Evolutionary conservation across 2,888 invertebrate genomes (phyloP).

Genomic region (Phyllotreta cruciferae): DNA sequence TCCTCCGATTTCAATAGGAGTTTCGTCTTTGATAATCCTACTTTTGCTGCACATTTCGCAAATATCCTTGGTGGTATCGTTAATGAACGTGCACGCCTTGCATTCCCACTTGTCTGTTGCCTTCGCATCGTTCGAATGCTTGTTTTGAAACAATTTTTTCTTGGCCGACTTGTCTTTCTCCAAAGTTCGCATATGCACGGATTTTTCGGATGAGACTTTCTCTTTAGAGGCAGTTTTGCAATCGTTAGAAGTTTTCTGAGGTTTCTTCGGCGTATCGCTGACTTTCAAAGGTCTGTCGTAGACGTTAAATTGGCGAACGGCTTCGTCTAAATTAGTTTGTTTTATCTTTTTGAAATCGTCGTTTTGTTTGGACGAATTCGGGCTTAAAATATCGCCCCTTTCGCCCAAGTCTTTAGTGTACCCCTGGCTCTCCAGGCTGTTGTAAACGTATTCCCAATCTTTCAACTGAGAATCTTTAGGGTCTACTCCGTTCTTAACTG

Average conservation of each 20-base stretch:
- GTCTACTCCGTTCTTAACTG: constrained; percentile 14
- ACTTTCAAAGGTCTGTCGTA: constrained; percentile 63
- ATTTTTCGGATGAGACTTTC: constrained; percentile 57
- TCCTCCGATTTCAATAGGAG: constrained; percentile 75
- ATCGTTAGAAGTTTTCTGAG: constrained; percentile 25
- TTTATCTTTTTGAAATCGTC: constrained; percentile 62
- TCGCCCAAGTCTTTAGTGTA: constrained; percentile 72
- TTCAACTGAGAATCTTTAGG: constrained; percentile 61
- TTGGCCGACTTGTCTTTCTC: constrained; percentile 40
- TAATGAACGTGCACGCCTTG: constrained; percentile 74
- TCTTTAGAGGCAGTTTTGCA: constrained; percentile 58
- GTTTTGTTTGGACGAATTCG: constrained; percentile 55
- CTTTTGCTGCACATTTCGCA: constrained; percentile 80
- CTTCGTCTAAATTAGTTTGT: constrained; percentile 66
- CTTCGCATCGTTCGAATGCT: constrained; percentile 7
- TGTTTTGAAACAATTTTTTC: constrained; percentile 32
- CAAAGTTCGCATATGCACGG: constrained; percentile 49
- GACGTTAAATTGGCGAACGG: constrained; percentile 63
- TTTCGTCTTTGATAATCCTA: constrained; percentile 52
- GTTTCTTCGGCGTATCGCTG: constrained; percentile 60
- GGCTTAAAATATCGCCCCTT: constrained; percentile 69
- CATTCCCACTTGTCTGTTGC: constrained; percentile 69
- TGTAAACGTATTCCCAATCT: constrained; percentile 82
- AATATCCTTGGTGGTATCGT: constrained; percentile 63
- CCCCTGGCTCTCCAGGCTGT: constrained; percentile 76